A percentile compares a stretch with the other conserved stretches of the same genome.
phyloP scores from a whole-genome alignment of 2,113 vertebrate genomes.

The Lonchura striata region DNA sequence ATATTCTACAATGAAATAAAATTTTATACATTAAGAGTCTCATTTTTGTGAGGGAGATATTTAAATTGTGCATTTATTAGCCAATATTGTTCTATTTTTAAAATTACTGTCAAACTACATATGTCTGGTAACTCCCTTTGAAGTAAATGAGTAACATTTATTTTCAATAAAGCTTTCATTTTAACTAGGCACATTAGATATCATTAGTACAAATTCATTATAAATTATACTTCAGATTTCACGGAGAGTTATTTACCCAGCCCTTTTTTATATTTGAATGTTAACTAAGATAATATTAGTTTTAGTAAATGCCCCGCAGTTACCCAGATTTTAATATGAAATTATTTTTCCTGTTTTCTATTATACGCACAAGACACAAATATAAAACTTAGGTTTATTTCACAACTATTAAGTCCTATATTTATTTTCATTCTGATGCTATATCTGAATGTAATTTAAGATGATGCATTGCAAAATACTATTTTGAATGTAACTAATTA shows the following conservation, averaged over 20 bases:
- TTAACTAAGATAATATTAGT: slow-evolving; percentile 76
- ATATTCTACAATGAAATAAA: neutral
- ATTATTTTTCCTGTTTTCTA: slow-evolving; percentile 53
- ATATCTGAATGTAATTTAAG: slow-evolving; percentile 61
- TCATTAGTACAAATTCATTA: slow-evolving; percentile 78
- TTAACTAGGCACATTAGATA: slow-evolving; percentile 72
- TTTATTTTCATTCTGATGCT: slow-evolving; percentile 59
- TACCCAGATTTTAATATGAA: slow-evolving; percentile 62
- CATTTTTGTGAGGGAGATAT: slow-evolving; percentile 49
- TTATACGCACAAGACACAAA: slow-evolving; percentile 58
- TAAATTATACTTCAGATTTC: slow-evolving; percentile 74
- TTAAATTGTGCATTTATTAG: slow-evolving; percentile 60
- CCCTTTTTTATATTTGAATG: slow-evolving; percentile 68
- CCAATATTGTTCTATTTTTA: slow-evolving; percentile 66
- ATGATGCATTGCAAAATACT: slow-evolving; percentile 54
- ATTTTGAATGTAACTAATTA: slow-evolving; percentile 62
- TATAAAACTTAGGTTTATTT: slow-evolving; percentile 44
- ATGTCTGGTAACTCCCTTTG: slow-evolving; percentile 69
- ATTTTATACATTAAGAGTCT: neutral
- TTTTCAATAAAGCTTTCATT: slow-evolving; percentile 74
- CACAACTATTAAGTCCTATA: slow-evolving; percentile 32
- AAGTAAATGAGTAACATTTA: slow-evolving; percentile 77
- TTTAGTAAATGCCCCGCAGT: slow-evolving; percentile 69
- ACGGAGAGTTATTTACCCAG: slow-evolving; percentile 71
- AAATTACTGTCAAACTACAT: slow-evolving; percentile 68